Evolutionary conservation across 1,140 invertebrate genomes (phyloP), one percentile per base, ranked within the genome.

Genomic region (Drosophila funebris): DNA sequence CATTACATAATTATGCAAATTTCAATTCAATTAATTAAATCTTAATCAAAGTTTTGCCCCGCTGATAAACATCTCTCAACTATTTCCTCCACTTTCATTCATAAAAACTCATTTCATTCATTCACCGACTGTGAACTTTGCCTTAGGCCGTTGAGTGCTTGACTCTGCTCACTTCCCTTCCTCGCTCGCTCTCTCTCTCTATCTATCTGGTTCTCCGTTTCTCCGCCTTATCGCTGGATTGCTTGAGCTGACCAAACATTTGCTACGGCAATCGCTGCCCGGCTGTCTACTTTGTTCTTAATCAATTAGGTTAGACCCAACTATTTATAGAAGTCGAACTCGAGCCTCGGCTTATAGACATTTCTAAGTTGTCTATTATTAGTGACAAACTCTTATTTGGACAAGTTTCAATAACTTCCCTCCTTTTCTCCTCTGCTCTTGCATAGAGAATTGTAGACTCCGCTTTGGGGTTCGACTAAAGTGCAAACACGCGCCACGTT

Each of bases 401-500:
- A 16, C 48, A 29, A 20, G 27, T 33, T 50, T 50, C 24, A 20
- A 22, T 27, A 22, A 13, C n/a, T 16, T 14, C n/a, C 20, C 6
- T 11, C 18, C 9, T 2, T 46, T 33, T 13, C 11, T 31, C 48
- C 8, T 61, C 2, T 29, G 33, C n/a, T n/a, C n/a, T n/a, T n/a
- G n/a, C n/a, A n/a, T n/a, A n/a, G n/a, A n/a, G 20, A 60, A 33
- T 46, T 58, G n/a, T 6, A 44, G 13, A 29, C 27, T 9, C 6
- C 33, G 60, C 22, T 63, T 48, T 7, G 24, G 11, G 22, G 63
- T 31, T 44, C 37, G 31, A n/a, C 33, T 84, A 73, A 83, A 84
- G 80, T 79, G 72, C 80, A 68, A 84, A 84, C 80, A 84, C 80
- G 80, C 80, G 80, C 80, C 80, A 36, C 33, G 33, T 33, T 33